Evolutionary conservation across 2,888 invertebrate species (phyloP).

Genomic region (Neoascia interrupta): DNA sequence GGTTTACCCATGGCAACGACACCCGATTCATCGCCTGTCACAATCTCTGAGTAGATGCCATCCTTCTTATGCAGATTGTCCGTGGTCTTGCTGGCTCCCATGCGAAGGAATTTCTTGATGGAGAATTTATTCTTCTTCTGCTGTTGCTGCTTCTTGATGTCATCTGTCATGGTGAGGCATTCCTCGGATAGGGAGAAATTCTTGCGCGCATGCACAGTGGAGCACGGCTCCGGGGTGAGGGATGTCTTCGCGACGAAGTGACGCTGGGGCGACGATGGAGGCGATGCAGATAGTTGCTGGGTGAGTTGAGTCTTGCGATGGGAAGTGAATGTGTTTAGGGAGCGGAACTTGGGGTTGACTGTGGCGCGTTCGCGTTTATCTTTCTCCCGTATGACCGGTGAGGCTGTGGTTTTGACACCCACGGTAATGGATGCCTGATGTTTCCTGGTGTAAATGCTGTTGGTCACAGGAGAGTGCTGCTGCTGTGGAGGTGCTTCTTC

Average conservation of each 20-base stretch:
- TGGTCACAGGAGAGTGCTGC: slow-evolving; percentile 39
- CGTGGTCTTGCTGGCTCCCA: slow-evolving; percentile 86
- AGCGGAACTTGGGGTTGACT: slow-evolving; percentile 83
- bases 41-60: slow-evolving; percentile 79
- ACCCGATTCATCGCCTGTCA: slow-evolving; percentile 77
- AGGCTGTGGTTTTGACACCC: slow-evolving; percentile 82
- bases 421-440: slow-evolving; percentile 61
- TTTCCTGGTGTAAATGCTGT: slow-evolving; percentile 71
- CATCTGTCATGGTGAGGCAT: slow-evolving; percentile 80
- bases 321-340: slow-evolving; percentile 79
- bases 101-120: slow-evolving; percentile 89
- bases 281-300: slow-evolving; percentile 76
- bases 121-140: slow-evolving; percentile 90
- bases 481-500: slow-evolving; percentile 21
- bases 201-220: slow-evolving; percentile 82
- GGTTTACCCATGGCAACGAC: slow-evolving; percentile 81
- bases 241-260: slow-evolving; percentile 76
- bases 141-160: slow-evolving; percentile 76
- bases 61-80: slow-evolving; percentile 79
- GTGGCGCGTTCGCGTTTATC: slow-evolving; percentile 87
- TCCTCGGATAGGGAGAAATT: slow-evolving; percentile 88
- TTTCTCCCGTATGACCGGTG: slow-evolving; percentile 86
- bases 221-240: slow-evolving; percentile 82
- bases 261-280: slow-evolving; percentile 73
- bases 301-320: slow-evolving; percentile 76